Percentiles rank a stretch among this genome's conserved stretches.
Evolutionary conservation across 2,888 invertebrate species (phyloP).

Genomic region (Allolobophora icterica): DNA sequence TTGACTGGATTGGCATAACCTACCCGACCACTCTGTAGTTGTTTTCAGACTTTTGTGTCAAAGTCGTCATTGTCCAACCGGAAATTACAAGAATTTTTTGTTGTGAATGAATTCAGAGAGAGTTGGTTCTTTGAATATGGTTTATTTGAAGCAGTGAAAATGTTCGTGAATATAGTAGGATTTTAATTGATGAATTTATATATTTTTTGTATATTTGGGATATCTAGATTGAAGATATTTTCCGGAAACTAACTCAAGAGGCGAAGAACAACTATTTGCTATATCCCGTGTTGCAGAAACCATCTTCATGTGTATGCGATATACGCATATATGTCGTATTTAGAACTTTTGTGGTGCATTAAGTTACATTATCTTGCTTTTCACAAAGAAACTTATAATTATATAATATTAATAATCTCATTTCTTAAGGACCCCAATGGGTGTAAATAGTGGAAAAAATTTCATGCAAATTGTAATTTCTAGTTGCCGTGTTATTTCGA

Average conservation of each 20-base stretch:
- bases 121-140: neutral
- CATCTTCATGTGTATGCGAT: too few species aligned
- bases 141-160: neutral
- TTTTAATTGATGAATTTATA: too few species aligned
- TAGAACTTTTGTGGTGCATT: too few species aligned
- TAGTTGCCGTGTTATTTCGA: too few species aligned
- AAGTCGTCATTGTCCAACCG: neutral
- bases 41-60: neutral
- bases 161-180: neutral
- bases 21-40: neutral
- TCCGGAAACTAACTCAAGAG: neutral
- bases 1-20: neutral
- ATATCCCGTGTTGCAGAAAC: too few species aligned
- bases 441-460: neutral
- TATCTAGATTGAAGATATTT: neutral
- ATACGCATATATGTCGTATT: too few species aligned
- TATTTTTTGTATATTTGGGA: neutral
- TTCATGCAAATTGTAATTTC: neutral
- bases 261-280: too few species aligned
- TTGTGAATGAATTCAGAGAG: neutral
- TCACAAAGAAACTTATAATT: neutral
- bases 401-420: neutral
- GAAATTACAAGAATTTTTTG: neutral
- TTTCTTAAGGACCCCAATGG: neutral
- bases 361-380: neutral